Percentiles rank a stretch among this genome's conserved stretches.
Evolutionary conservation across 2,888 invertebrate genomes (phyloP).

Genomic region (Rhagium mordax): DNA sequence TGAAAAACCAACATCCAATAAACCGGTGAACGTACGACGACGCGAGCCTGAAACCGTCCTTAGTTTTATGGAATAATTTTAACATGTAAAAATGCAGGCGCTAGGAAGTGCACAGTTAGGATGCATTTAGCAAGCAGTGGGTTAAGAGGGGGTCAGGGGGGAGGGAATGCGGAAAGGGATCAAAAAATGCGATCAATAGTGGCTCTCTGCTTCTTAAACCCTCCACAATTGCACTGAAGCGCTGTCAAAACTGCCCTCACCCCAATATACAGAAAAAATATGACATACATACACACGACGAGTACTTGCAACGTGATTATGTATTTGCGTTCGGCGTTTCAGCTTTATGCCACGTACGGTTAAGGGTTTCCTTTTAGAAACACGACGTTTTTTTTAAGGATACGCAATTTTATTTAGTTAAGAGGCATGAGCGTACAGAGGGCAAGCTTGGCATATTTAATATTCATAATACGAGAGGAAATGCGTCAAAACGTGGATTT

Average conservation of each 20-base stretch:
- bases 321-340: conserved; percentile 31
- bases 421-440: not conserved
- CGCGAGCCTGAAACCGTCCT: conserved; percentile 42
- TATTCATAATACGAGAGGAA: conserved; percentile 4
- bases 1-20: not conserved
- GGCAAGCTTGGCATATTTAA: not conserved
- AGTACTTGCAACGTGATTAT: conserved; percentile 44
- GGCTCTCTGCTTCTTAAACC: conserved; percentile 69
- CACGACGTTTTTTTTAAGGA: conserved; percentile 3
- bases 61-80: conserved; percentile 52
- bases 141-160: conserved; percentile 51
- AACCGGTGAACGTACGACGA: conserved; percentile 36
- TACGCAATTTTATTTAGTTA: conserved; percentile 26
- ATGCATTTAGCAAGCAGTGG: conserved; percentile 62
- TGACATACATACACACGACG: conserved; percentile 48
- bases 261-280: conserved; percentile 46
- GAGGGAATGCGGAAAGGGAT: conserved; percentile 67
- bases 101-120: conserved; percentile 61
- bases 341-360: conserved; percentile 14
- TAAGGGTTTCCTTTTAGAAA: conserved; percentile 23
- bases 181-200: conserved; percentile 72
- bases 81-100: conserved; percentile 60
- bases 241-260: conserved; percentile 69
- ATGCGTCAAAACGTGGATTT: not conserved
- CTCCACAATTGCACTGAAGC: conserved; percentile 70